phyloP scores from a whole-genome alignment of 1,140 invertebrate genomes.

The Zaprionus vittiger region DNA sequence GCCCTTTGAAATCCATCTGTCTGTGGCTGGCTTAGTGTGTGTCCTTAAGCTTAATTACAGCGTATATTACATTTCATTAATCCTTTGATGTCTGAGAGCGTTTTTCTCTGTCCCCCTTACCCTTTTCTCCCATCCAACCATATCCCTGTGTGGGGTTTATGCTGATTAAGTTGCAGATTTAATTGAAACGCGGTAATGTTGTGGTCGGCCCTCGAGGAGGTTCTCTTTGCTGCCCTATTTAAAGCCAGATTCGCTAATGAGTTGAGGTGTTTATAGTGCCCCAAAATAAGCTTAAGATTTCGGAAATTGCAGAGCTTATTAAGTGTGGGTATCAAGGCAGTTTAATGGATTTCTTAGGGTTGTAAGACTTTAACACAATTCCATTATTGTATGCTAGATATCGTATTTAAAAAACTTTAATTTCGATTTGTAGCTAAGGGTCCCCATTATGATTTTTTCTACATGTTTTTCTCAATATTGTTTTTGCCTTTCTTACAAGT shows the following conservation, averaged over 20 bases:
- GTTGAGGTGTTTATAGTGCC: slow-evolving; percentile 21
- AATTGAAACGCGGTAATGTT: slow-evolving; percentile 17
- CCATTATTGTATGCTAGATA: no score
- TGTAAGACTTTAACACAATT: no score
- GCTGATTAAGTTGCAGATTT: slow-evolving; percentile 66
- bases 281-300: background rate
- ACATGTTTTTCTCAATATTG: no score
- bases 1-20: slow-evolving; percentile 54
- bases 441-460: no score
- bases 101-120: background rate
- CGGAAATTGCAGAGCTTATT: background rate
- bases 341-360: no score
- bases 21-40: slow-evolving; percentile 37
- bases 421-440: no score
- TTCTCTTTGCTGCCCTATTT: background rate
- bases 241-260: slow-evolving; percentile 18
- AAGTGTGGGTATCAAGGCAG: background rate
- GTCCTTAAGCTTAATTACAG: slow-evolving; percentile 58
- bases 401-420: no score
- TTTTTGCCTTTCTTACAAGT: background rate
- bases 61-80: slow-evolving; percentile 74
- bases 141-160: slow-evolving; percentile 1
- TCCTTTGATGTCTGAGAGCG: slow-evolving; percentile 63
- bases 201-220: background rate
- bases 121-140: background rate